Evolutionary conservation across 2,888 invertebrate genomes (phyloP).

Genomic region (Lamproptera curius): DNA sequence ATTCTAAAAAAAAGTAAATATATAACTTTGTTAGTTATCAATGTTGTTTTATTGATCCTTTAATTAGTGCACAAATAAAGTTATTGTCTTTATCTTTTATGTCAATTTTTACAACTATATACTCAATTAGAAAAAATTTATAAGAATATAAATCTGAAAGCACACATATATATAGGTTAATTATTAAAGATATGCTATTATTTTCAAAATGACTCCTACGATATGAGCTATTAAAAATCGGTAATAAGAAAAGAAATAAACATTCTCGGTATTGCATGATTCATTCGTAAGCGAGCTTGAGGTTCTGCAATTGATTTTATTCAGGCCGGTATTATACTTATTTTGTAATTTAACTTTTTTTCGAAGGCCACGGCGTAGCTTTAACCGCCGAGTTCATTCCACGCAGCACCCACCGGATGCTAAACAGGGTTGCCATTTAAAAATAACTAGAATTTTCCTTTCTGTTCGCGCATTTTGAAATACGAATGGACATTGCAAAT

Average conservation of each 20-base stretch:
- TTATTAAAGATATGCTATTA: no score
- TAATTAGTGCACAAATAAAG: no score
- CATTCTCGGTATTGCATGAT: conserved; percentile 16
- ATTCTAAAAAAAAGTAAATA: no score
- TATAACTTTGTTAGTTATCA: no score
- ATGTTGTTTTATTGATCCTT: no score
- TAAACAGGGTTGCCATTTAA: conserved; percentile 13
- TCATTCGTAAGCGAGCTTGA: conserved; percentile 15
- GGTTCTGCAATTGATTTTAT: conserved; percentile 21
- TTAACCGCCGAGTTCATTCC: conserved; percentile 21
- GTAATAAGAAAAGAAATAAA: conserved; percentile 4
- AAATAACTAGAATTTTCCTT: neutral
- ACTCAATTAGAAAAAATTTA: no score
- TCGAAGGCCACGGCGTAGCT: conserved; percentile 20
- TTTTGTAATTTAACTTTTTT: conserved; percentile 23
- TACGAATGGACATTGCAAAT: neutral
- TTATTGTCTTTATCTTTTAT: no score
- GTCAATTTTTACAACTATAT: no score
- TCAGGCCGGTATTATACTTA: conserved; percentile 20
- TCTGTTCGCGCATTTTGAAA: neutral
- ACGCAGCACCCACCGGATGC: conserved; percentile 12
- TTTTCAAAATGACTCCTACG: no score
- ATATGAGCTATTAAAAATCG: no score
- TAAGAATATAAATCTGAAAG: no score
- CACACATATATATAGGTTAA: no score